phyloP scores from a whole-genome alignment of 2,113 vertebrate species.

The Bufo bufo region DNA sequence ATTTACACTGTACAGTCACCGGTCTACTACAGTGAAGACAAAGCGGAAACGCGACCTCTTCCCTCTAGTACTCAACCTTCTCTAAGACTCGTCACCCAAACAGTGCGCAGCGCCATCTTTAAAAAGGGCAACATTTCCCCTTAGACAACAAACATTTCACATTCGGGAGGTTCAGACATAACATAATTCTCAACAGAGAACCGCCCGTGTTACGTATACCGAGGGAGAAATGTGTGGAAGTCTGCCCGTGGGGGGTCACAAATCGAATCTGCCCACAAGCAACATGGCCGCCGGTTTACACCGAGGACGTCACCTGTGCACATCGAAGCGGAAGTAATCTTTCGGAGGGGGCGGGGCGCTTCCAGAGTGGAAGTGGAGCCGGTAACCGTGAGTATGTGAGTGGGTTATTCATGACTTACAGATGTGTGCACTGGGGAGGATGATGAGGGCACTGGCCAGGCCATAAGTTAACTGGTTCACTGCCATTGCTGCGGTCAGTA shows the following conservation, averaged over 20 bases:
- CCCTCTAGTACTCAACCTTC: too few relatives aligned
- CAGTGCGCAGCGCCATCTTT: slow-evolving; percentile 17
- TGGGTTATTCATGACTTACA: slow-evolving; percentile 9
- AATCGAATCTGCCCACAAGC: neutral
- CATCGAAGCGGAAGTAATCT: slow-evolving; percentile 53
- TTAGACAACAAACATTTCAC: neutral
- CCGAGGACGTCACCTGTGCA: neutral
- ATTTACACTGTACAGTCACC: neutral
- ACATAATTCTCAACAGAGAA: neutral
- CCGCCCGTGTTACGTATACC: neutral
- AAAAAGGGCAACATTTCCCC: neutral
- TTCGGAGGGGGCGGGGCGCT: slow-evolving; percentile 37
- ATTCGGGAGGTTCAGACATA: neutral
- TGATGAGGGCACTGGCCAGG: neutral
- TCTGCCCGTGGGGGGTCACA: neutral
- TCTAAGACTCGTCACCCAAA: neutral
- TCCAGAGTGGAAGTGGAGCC: slow-evolving; percentile 38
- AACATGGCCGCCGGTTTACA: slow-evolving; percentile 32
- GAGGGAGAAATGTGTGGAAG: neutral
- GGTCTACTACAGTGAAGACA: neutral
- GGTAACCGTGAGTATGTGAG: slow-evolving; percentile 60
- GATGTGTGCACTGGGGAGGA: neutral
- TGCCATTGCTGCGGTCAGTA: neutral
- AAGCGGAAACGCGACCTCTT: accelerated
- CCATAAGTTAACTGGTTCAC: neutral